These are phyloP conservation scores for Drosophila paranaensis DNA, from an alignment of 2,888 invertebrate genomes.

Conservation along the genomic window DNA sequence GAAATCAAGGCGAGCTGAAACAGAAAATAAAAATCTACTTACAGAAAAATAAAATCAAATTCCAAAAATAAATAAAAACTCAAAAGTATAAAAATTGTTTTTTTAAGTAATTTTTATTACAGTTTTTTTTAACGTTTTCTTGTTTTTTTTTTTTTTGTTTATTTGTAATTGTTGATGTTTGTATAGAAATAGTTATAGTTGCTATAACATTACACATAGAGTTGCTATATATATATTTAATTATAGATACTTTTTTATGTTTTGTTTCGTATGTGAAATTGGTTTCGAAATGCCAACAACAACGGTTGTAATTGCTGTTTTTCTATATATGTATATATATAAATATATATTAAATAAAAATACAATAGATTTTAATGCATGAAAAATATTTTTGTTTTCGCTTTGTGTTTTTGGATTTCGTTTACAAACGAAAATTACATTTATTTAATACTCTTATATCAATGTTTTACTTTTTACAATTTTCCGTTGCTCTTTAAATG, in stretches of 20 bases:
- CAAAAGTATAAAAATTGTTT: conserved; percentile 25
- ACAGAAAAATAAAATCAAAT: conserved; percentile 21
- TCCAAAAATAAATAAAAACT: conserved; percentile 28
- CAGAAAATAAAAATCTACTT: conserved; percentile 14
- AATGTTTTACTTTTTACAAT: conserved; percentile 68
- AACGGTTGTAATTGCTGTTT: conserved; percentile 66
- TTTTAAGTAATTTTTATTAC: conserved; percentile 48
- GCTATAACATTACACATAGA: conserved; percentile 78
- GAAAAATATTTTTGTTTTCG: conserved; percentile 53
- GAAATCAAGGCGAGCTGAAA: conserved; percentile 41
- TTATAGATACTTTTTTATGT: conserved; percentile 46
- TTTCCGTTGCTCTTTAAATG: conserved; percentile 70
- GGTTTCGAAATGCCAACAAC: conserved; percentile 79
- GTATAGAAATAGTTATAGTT: conserved; percentile 77
- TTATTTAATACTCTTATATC: conserved; percentile 73
- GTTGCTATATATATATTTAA: conserved; percentile 55
- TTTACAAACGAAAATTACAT: conserved; percentile 68
- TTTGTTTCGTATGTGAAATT: conserved; percentile 76
- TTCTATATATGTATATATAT: conserved; percentile 10
- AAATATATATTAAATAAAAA: conserved; percentile 62
- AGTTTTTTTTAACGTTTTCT: conserved; percentile 11
- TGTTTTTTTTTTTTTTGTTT: conserved; percentile 20
- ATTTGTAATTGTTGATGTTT: conserved; percentile 36
- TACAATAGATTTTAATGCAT: conserved; percentile 72
- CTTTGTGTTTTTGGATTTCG: conserved; percentile 33